phyloP scores from a whole-genome alignment of 2,888 invertebrate species.

The Loripinus fragilis region DNA sequence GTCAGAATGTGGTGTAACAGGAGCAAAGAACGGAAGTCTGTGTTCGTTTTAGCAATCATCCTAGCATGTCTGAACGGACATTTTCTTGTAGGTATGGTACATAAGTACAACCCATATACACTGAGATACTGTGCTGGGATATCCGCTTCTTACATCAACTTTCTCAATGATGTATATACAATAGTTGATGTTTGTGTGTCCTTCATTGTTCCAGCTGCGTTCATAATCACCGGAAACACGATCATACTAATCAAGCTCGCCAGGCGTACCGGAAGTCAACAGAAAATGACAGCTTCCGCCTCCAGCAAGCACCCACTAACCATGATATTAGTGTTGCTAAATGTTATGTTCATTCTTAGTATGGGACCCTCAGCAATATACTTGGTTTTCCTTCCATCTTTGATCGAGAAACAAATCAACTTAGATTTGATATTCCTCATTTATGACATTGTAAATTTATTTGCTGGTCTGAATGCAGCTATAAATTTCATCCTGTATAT shows the following conservation, averaged over 20 bases:
- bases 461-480: neutral
- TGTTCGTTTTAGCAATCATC: constrained; percentile 37
- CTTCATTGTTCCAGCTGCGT: constrained; percentile 64
- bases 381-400: constrained; percentile 48
- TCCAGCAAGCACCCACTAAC: neutral
- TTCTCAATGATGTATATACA: neutral
- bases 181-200: constrained; percentile 64
- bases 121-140: neutral
- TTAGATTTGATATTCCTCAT: neutral
- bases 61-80: constrained; percentile 7
- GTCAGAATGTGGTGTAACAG: constrained; percentile 63
- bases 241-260: constrained; percentile 58
- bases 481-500: neutral
- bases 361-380: constrained; percentile 60
- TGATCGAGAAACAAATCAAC: neutral
- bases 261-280: neutral
- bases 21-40: constrained; percentile 38
- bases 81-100: neutral
- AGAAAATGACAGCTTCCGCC: neutral
- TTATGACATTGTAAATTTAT: neutral
- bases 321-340: neutral
- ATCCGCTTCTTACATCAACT: neutral
- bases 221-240: constrained; percentile 66
- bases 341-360: constrained; percentile 49
- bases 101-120: neutral